phyloP scores from a whole-genome alignment of 2,113 vertebrate species.

The Fulica atra region DNA sequence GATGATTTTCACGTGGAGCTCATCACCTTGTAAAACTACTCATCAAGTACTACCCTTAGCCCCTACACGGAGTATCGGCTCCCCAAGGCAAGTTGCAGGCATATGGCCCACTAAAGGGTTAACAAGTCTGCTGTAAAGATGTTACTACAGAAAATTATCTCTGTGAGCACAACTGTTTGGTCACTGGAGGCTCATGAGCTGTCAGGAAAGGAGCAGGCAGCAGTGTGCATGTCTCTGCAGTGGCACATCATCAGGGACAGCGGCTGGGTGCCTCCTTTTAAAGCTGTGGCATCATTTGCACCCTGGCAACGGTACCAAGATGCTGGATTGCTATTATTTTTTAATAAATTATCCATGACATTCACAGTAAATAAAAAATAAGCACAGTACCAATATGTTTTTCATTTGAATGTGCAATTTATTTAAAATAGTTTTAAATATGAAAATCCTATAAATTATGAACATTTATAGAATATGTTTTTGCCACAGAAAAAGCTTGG shows the following conservation, averaged over 20 bases:
- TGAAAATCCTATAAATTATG: conserved; percentile 1
- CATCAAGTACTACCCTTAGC: not conserved
- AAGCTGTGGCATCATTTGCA: not conserved
- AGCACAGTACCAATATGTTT: not conserved
- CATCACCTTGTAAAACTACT: not conserved
- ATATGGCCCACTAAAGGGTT: fast-evolving
- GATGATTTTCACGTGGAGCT: not conserved
- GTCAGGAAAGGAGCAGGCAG: not conserved
- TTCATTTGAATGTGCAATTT: not conserved
- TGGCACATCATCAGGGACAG: not conserved
- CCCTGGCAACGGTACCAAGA: not conserved
- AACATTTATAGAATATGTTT: not conserved
- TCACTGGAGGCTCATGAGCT: not conserved
- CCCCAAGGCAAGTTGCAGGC: not conserved
- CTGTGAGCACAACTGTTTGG: not conserved
- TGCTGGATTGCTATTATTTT: not conserved
- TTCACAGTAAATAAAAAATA: not conserved
- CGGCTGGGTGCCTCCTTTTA: not conserved
- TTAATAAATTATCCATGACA: not conserved
- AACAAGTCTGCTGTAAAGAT: not conserved
- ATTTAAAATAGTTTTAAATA: conserved; percentile 29
- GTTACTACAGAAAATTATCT: not conserved
- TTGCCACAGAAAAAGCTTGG: not conserved
- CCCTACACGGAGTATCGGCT: not conserved
- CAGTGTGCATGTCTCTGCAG: not conserved